Conservation (phyloP, 1,140 invertebrate species). For the Spodoptera frugiperda region DNA sequence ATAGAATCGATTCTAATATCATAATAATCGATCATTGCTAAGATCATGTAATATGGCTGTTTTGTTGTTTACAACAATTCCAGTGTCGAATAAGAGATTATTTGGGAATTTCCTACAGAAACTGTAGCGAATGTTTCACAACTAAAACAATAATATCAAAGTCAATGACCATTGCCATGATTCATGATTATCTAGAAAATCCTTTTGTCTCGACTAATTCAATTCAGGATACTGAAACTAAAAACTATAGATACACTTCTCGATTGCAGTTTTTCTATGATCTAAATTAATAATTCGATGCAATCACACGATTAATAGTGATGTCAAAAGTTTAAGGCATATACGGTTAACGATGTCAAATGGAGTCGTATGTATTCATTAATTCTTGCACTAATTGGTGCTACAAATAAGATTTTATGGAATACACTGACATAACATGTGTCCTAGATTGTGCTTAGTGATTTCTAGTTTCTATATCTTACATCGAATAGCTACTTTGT, state of each 20-base stretch:
- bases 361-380: conserved; percentile 2
- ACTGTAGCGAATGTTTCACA: no score
- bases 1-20: conserved; percentile 4
- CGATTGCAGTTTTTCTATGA: not conserved
- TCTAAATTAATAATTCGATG: no score
- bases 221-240: no score
- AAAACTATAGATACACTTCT: not conserved
- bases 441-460: not conserved
- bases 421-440: no score
- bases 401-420: conserved; percentile 5
- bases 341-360: conserved; percentile 11
- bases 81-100: no score
- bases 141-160: no score
- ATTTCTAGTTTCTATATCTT: conserved; percentile 1
- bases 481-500: not conserved
- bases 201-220: no score
- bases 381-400: conserved; percentile 5
- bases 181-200: no score
- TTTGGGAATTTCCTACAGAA: no score
- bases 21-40: not conserved
- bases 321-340: not conserved
- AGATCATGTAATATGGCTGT: no score
- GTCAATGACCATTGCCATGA: no score
- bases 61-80: no score
- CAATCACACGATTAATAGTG: not conserved